A percentile compares a stretch with the other conserved stretches of the same genome.
Conservation (phyloP, 2,888 invertebrate genomes). For the Acronicta psi region DNA sequence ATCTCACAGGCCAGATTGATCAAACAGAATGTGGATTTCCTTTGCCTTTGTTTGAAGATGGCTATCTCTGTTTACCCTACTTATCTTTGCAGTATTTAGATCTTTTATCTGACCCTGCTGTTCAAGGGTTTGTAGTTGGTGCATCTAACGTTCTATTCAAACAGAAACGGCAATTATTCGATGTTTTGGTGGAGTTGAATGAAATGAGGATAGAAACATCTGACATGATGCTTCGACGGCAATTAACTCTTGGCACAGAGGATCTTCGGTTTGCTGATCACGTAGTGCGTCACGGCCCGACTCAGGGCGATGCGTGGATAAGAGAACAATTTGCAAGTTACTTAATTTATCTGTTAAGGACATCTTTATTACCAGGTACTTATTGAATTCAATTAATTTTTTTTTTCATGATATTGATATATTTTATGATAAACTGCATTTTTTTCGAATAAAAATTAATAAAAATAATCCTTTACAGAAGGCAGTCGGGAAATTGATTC, state of each 20-base stretch:
- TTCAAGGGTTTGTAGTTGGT: constrained; percentile 96
- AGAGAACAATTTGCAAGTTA: constrained; percentile 97
- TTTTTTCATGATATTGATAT: too few relatives aligned
- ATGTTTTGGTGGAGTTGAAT: constrained; percentile 97
- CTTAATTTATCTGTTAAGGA: constrained; percentile 93
- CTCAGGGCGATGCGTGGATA: constrained; percentile 98
- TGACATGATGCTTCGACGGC: constrained; percentile 94
- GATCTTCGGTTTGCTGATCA: constrained; percentile 98
- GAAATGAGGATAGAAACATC: constrained; percentile 95
- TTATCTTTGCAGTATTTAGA: constrained; percentile 98
- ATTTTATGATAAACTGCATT: too few relatives aligned
- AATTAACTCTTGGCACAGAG: constrained; percentile 97
- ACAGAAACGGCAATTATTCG: constrained; percentile 97
- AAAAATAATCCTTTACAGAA: constrained; percentile 84
- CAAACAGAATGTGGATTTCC: constrained; percentile 96
- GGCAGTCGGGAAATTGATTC: constrained; percentile 95
- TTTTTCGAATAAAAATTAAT: background rate
- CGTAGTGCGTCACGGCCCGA: constrained; percentile 92
- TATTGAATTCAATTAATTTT: background rate
- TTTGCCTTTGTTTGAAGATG: constrained; percentile 95
- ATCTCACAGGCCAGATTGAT: constrained; percentile 91
- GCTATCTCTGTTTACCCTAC: constrained; percentile 98
- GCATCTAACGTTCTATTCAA: constrained; percentile 99
- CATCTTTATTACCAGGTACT: constrained; percentile 92
- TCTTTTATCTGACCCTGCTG: constrained; percentile 95